These are phyloP conservation scores for Patella ulyssiponensis DNA, from an alignment of 2,888 invertebrate genomes.

Conservation along the genomic window DNA sequence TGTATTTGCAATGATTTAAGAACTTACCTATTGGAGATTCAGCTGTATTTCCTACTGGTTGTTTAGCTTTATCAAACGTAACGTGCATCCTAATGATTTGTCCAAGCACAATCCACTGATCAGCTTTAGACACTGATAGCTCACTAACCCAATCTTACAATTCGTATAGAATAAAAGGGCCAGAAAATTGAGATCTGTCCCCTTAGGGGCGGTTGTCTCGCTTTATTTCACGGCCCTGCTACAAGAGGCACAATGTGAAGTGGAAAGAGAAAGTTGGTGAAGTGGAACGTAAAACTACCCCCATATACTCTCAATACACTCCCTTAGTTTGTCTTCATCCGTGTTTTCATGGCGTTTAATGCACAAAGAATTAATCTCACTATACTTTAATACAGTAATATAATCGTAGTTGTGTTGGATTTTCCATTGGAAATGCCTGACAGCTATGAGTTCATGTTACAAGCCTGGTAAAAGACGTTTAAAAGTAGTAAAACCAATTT, in stretches of 20 bases:
- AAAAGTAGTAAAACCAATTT: slow-evolving; percentile 12
- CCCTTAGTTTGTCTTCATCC: not conserved
- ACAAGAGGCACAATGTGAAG: not conserved
- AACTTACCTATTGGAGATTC: no score
- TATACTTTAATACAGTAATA: slow-evolving; percentile 8
- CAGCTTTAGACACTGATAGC: no score
- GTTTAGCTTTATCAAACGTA: no score
- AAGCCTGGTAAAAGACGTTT: not conserved
- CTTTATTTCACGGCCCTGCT: slow-evolving; percentile 4
- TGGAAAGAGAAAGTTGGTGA: slow-evolving; percentile 13
- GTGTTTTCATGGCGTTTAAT: not conserved
- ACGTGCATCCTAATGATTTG: no score
- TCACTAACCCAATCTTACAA: no score
- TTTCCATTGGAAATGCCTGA: slow-evolving; percentile 11
- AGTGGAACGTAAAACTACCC: slow-evolving; percentile 6
- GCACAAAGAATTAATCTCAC: slow-evolving; percentile 13
- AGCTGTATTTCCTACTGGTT: no score
- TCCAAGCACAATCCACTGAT: no score
- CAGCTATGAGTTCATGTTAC: slow-evolving; percentile 11
- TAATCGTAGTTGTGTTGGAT: not conserved
- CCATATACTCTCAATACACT: slow-evolving; percentile 4
- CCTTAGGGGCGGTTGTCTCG: not conserved
- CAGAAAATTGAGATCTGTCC: slow-evolving; percentile 5
- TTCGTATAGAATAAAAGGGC: not conserved
- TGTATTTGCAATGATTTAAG: no score